Conservation (phyloP, 2,113 vertebrate genomes). For the Gallinago jamesoni region DNA sequence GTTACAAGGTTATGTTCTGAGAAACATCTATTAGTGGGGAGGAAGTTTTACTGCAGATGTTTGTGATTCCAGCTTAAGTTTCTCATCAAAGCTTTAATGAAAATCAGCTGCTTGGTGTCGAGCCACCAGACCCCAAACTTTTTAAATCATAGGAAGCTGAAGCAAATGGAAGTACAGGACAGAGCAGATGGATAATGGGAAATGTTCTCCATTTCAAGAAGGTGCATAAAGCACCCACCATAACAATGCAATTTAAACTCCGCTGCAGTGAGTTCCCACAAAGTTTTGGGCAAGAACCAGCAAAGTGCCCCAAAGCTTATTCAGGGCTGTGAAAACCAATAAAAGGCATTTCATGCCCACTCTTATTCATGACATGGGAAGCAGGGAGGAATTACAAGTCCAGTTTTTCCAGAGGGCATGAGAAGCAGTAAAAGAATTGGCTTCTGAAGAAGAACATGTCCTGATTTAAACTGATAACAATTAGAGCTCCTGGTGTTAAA, state of each 20-base stretch:
- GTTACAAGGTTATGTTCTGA: slow-evolving; percentile 71
- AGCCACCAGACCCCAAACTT: slow-evolving; percentile 23
- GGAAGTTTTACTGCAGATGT: slow-evolving; percentile 80
- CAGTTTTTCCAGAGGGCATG: neutral
- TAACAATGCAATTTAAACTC: neutral
- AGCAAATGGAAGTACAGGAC: slow-evolving; percentile 25
- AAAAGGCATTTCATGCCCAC: neutral
- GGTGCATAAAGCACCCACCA: neutral
- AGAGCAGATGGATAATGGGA: slow-evolving; percentile 28
- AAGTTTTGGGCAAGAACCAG: slow-evolving; percentile 6
- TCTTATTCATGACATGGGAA: slow-evolving; percentile 23
- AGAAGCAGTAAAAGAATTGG: neutral
- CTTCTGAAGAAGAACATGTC: neutral
- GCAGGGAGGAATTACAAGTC: neutral
- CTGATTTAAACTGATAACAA: neutral
- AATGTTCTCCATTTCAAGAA: slow-evolving; percentile 34
- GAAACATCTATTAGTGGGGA: slow-evolving; percentile 68
- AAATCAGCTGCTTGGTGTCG: slow-evolving; percentile 76
- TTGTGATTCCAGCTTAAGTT: slow-evolving; percentile 78
- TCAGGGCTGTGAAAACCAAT: neutral
- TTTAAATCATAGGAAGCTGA: slow-evolving; percentile 65
- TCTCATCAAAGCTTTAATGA: slow-evolving; percentile 81
- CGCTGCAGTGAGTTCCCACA: neutral
- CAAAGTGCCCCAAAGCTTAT: neutral
- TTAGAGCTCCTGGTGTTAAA: neutral